Evolutionary conservation across 2,113 vertebrate species (phyloP), one percentile per base, ranked within the genome.

Genomic region (Notothenia coriiceps): DNA sequence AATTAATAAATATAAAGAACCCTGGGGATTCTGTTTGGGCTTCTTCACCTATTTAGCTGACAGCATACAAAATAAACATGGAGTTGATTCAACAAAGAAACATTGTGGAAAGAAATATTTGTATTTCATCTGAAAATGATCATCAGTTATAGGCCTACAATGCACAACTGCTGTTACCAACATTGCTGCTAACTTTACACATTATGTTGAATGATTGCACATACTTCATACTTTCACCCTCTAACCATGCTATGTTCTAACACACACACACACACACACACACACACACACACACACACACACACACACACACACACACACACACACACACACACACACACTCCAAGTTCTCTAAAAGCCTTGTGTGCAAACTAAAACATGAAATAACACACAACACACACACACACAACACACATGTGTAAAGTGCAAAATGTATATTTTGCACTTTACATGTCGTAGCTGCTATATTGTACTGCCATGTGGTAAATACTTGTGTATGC

Each of bases 251-350:
- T 40, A 40, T 40, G 6, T 40, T 40, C 29, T 40, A 1, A 71
- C 33, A 51, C 51, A 47, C n/a, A 61, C 66, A 33, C 49, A 29
- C 18, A 43, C 59, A 71, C 33, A 51, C 51, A 47, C n/a, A 61
- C 66, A 33, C 49, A 29, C 18, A 43, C 59, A 71, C 33, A 46
- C 51, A 43, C n/a, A 61, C 66, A 33, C 49, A 29, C 18, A 43
- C 59, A 71, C 33, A 51, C 51, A 47, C n/a, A 61, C 66, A 33
- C 49, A 29, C 18, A 43, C 59, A 71, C 33, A 51, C 51, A 47
- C n/a, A 61, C 66, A 33, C 49, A 29, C 29, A 29, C 29, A 29
- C 18, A 43, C 59, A 71, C 33, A 51, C 51, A 47, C n/a, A 61
- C 66, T 22, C 49, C 22, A 29, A 10, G 20, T 70, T 46, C 15